phyloP scores from a whole-genome alignment of 2,113 vertebrate genomes.

The Ahaetulla prasina region DNA sequence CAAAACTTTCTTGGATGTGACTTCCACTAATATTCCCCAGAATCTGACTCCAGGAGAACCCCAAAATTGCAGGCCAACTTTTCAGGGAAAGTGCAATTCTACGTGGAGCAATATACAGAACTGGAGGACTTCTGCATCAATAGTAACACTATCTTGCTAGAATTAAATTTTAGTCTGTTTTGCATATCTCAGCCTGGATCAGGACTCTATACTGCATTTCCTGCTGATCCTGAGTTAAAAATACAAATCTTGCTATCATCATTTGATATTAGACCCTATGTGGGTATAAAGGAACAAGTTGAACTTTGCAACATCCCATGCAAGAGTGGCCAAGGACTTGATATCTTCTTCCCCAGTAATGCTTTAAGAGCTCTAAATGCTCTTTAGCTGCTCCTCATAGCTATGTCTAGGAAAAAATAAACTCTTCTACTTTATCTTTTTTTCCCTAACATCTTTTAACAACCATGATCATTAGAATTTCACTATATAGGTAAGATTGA shows the following conservation, averaged over 20 bases:
- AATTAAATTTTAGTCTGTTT: neutral
- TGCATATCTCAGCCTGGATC: neutral
- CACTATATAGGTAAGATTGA: neutral
- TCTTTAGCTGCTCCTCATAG: neutral
- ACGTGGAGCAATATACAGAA: neutral
- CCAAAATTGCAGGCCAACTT: neutral
- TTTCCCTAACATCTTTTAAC: neutral
- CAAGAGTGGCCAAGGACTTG: neutral
- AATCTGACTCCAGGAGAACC: neutral
- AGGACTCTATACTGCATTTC: neutral
- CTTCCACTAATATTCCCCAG: neutral
- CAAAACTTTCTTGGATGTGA: neutral
- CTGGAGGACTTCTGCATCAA: neutral
- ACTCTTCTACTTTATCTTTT: neutral
- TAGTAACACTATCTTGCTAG: neutral
- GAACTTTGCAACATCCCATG: neutral
- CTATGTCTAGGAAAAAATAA: neutral
- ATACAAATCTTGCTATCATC: neutral
- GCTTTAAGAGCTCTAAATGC: neutral
- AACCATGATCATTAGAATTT: neutral
- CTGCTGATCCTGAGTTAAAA: neutral
- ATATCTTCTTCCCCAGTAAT: neutral
- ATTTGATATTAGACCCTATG: neutral
- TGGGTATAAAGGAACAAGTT: neutral
- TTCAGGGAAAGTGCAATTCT: neutral